Conservation (phyloP, 2,888 invertebrate genomes). For the Brachyopa scutellaris region DNA sequence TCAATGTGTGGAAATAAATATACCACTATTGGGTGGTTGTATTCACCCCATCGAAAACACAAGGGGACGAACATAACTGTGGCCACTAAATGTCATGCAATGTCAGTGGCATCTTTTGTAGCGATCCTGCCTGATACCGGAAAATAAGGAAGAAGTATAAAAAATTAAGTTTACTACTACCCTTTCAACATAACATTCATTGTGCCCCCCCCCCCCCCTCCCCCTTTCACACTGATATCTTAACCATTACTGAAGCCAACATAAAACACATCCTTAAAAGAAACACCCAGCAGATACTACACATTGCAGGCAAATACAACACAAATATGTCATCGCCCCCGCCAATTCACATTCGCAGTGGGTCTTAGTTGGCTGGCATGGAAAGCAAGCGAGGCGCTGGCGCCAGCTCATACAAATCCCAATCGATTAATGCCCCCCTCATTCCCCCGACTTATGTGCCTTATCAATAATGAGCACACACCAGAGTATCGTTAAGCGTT, state of each 20-base stretch:
- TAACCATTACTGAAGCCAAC: conserved; percentile 50
- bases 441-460: conserved; percentile 4
- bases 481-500: conserved; percentile 44
- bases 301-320: conserved; percentile 52
- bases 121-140: neutral
- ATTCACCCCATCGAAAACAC: neutral
- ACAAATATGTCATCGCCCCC: conserved; percentile 42
- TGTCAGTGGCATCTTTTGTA: conserved; percentile 53
- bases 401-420: conserved; percentile 32
- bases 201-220: neutral
- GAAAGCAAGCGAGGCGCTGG: conserved; percentile 12
- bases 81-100: conserved; percentile 52
- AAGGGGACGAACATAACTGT: conserved; percentile 15
- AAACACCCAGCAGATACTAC: conserved; percentile 43
- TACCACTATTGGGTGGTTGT: conserved; percentile 21
- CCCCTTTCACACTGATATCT: conserved; percentile 37
- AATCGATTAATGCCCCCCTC: conserved; percentile 54
- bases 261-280: conserved; percentile 62
- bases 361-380: conserved; percentile 14
- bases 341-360: conserved; percentile 34
- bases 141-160: conserved; percentile 18
- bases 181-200: neutral
- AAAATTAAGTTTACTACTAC: conserved; percentile 47
- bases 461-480: conserved; percentile 60
- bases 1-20: conserved; percentile 63